Evolutionary conservation across 2,797 vertebrate species (phyloP).

Genomic region (Argyrosomus regius): DNA sequence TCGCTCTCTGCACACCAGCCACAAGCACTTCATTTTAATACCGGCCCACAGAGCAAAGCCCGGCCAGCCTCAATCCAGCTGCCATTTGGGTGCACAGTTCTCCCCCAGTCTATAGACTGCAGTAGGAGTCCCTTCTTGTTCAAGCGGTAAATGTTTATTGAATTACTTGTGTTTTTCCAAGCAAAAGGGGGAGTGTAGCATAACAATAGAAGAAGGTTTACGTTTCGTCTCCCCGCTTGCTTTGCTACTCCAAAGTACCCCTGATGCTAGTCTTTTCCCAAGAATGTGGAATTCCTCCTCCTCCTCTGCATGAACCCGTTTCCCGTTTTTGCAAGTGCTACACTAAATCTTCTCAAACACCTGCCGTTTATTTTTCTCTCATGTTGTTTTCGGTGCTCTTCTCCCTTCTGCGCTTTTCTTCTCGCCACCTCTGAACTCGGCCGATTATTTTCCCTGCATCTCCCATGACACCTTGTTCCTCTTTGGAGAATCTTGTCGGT

Average conservation of each 20-base stretch:
- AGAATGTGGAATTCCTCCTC: slow-evolving; percentile 76
- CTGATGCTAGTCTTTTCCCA: slow-evolving; percentile 73
- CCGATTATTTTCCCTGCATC: slow-evolving; percentile 72
- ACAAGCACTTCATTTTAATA: slow-evolving; percentile 78
- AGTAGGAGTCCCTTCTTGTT: slow-evolving; percentile 54
- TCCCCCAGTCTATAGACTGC: slow-evolving; percentile 23
- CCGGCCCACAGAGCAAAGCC: slow-evolving; percentile 50
- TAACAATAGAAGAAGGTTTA: slow-evolving; percentile 74
- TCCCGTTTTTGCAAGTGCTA: slow-evolving; percentile 74
- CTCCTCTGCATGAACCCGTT: slow-evolving; percentile 61
- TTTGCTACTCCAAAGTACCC: slow-evolving; percentile 56
- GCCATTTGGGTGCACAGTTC: slow-evolving; percentile 40
- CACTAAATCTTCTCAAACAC: slow-evolving; percentile 84
- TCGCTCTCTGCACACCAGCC: slow-evolving; percentile 67
- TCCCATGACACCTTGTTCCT: slow-evolving; percentile 79
- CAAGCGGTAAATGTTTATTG: slow-evolving; percentile 74
- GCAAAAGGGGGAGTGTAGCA: slow-evolving; percentile 60
- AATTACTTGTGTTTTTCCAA: slow-evolving; percentile 70
- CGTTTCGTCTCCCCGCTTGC: slow-evolving; percentile 60
- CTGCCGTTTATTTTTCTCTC: slow-evolving; percentile 81
- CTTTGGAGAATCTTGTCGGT: slow-evolving; percentile 74
- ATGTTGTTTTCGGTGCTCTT: slow-evolving; percentile 67
- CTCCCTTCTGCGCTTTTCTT: slow-evolving; percentile 53
- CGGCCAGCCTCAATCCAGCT: slow-evolving; percentile 42
- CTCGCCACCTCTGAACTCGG: slow-evolving; percentile 65